Conservation (phyloP, 2,888 invertebrate genomes). For the Allophyes oxyacanthae region DNA sequence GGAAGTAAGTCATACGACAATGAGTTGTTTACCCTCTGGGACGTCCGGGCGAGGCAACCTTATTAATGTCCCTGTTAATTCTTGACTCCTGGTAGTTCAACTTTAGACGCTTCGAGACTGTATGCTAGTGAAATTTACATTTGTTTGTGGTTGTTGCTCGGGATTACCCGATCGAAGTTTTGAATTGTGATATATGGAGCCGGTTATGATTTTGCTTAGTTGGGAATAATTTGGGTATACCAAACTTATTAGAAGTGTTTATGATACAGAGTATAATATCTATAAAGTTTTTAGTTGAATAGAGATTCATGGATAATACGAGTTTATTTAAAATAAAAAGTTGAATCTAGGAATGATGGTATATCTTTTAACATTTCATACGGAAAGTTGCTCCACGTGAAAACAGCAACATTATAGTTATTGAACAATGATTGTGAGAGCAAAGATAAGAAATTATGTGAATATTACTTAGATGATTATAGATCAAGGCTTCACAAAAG, state of each 20-base stretch:
- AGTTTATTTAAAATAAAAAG: too few species aligned
- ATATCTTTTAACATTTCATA: too few species aligned
- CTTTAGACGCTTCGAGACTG: slow-evolving; percentile 38
- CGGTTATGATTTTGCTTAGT: slow-evolving; percentile 21
- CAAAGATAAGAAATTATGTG: too few species aligned
- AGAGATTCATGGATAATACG: too few species aligned
- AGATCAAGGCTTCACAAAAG: too few species aligned
- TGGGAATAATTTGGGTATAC: slow-evolving; percentile 23
- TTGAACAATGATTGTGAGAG: too few species aligned
- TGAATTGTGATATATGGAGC: slow-evolving; percentile 35
- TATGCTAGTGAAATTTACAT: slow-evolving; percentile 50
- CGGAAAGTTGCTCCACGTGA: too few species aligned
- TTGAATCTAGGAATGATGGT: too few species aligned
- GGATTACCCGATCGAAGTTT: slow-evolving; percentile 47
- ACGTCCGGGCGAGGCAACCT: slow-evolving; percentile 43
- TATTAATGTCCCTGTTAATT: slow-evolving; percentile 56
- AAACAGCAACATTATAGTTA: too few species aligned
- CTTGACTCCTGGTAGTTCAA: slow-evolving; percentile 54
- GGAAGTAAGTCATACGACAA: slow-evolving; percentile 53
- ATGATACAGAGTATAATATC: too few species aligned
- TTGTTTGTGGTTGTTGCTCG: slow-evolving; percentile 47
- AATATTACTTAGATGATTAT: too few species aligned
- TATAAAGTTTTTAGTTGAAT: too few species aligned
- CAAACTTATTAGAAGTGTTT: slow-evolving; percentile 1
- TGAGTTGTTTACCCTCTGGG: slow-evolving; percentile 47